phyloP scores from a whole-genome alignment of 2,888 invertebrate genomes.

The Norana najaformis region DNA sequence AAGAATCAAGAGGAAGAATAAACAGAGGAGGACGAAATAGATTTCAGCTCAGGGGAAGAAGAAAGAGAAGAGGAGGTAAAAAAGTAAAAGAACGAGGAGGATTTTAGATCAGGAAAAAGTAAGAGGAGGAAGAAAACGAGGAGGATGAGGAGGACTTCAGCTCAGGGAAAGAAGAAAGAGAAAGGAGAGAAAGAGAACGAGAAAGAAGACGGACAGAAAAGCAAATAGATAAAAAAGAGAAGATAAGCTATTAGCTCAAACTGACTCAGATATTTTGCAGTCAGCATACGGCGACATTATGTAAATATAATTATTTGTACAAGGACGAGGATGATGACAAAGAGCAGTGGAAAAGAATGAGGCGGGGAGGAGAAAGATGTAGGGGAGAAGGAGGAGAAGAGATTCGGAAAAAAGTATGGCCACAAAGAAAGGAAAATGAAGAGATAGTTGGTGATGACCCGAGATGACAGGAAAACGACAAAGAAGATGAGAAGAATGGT shows the following conservation, averaged over 20 bases:
- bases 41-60: too few relatives aligned
- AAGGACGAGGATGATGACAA: background rate
- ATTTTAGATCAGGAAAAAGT: background rate
- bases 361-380: background rate
- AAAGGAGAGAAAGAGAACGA: background rate
- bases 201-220: background rate
- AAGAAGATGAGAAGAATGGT: background rate
- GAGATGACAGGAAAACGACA: background rate
- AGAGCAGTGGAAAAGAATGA: background rate
- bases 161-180: background rate
- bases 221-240: background rate
- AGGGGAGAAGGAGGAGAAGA: too few relatives aligned
- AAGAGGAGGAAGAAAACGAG: background rate
- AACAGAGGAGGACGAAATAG: too few relatives aligned
- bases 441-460: background rate
- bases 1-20: too few relatives aligned
- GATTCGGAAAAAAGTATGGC: too few relatives aligned
- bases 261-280: background rate
- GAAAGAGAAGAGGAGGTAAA: too few relatives aligned
- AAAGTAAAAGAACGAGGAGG: background rate
- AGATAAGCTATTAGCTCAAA: background rate
- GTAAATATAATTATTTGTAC: background rate
- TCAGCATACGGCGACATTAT: background rate
- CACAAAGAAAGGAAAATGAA: background rate
- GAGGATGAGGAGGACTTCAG: background rate